A percentile compares a stretch with the other conserved stretches of the same genome.
Conservation (phyloP, 2,888 invertebrate species). For the Boloria selene region DNA sequence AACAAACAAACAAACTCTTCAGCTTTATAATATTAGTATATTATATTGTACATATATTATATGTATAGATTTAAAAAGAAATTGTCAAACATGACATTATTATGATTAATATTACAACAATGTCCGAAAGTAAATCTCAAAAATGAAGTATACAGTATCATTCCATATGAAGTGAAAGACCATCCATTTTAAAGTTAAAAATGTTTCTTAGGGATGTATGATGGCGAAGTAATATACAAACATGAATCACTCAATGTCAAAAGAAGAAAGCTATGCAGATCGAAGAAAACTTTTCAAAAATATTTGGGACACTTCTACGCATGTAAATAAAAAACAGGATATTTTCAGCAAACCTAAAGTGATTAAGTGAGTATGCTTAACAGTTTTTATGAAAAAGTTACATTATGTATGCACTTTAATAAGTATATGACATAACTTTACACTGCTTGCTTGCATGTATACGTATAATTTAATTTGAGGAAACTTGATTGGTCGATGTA, state of each 20-base stretch:
- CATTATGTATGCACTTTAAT: too few relatives aligned
- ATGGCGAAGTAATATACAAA: neutral
- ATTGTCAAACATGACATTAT: conserved; percentile 1
- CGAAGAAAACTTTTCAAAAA: conserved; percentile 67
- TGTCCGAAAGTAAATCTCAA: neutral
- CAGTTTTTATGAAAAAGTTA: neutral
- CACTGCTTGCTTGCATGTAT: too few relatives aligned
- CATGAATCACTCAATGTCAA: conserved; percentile 45
- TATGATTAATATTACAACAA: neutral
- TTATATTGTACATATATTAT: too few relatives aligned
- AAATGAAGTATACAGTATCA: neutral
- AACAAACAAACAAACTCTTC: too few relatives aligned
- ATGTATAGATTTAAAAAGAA: conserved; percentile 7
- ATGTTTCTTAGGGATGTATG: neutral
- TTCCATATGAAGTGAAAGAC: neutral
- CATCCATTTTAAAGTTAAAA: neutral
- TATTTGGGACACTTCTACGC: conserved; percentile 66
- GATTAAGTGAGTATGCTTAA: conserved; percentile 62
- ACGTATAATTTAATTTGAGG: too few relatives aligned
- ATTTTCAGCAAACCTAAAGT: conserved; percentile 63
- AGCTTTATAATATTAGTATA: too few relatives aligned
- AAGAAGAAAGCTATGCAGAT: conserved; percentile 64
- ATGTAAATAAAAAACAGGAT: conserved; percentile 57
- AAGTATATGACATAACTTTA: too few relatives aligned
- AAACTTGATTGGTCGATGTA: too few relatives aligned